Evolutionary conservation across 37 sponge, comb jelly and placozoan genomes (phyloP).

Genomic region (Beroe forskalii): DNA sequence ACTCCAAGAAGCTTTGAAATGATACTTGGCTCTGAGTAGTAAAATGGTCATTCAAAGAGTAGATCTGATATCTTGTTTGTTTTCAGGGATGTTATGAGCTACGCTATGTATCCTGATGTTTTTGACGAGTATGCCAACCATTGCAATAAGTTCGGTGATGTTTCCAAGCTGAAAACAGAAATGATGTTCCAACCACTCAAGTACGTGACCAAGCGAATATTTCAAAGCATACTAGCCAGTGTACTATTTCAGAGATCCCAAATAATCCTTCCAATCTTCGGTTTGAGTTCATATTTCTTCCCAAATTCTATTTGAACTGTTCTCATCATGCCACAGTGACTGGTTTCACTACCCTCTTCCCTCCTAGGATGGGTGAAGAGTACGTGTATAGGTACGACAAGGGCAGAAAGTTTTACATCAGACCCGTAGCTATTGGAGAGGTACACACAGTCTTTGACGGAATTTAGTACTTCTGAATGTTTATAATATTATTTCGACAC

Average conservation of each 20-base stretch:
- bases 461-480: too few species aligned
- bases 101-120: constrained; percentile 56
- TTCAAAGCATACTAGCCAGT: too few species aligned
- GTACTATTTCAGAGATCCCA: too few species aligned
- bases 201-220: too few species aligned
- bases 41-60: not conserved
- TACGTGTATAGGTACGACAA: constrained; percentile 6
- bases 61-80: not conserved
- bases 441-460: too few species aligned
- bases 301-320: too few species aligned
- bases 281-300: too few species aligned
- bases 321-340: too few species aligned
- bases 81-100: constrained; percentile 62
- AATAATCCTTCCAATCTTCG: too few species aligned
- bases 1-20: too few species aligned
- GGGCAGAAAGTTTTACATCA: constrained; percentile 32
- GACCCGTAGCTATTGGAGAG: constrained; percentile 13
- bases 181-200: constrained; percentile 24
- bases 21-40: not conserved
- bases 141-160: constrained; percentile 21
- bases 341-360: not conserved
- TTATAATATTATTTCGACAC: too few species aligned
- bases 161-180: constrained; percentile 11
- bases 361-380: constrained; percentile 12
- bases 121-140: constrained; percentile 54